Evolutionary conservation across 2,113 vertebrate genomes (phyloP).

Genomic region (Boulengeromyrus knoepffleri): DNA sequence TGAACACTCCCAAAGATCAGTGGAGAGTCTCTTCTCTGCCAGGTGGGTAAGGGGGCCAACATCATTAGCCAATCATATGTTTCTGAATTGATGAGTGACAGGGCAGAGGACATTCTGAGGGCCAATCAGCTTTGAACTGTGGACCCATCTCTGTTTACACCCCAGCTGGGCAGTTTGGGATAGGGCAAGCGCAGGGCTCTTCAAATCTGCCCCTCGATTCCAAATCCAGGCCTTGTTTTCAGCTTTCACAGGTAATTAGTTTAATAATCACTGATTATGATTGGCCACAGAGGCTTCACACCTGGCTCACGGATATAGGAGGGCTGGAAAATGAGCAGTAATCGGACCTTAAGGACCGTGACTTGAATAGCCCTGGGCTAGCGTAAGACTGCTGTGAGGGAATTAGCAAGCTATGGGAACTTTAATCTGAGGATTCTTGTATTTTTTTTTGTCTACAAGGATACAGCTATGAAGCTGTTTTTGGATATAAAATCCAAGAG

Average conservation of each 20-base stretch:
- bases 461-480: background rate
- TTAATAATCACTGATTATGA: too few relatives aligned
- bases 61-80: background rate
- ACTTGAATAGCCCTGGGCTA: too few relatives aligned
- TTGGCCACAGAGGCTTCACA: too few relatives aligned
- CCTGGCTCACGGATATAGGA: too few relatives aligned
- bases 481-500: background rate
- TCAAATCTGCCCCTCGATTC: too few relatives aligned
- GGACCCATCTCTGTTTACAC: background rate
- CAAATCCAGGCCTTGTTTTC: too few relatives aligned
- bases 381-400: background rate
- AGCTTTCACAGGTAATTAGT: too few relatives aligned
- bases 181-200: background rate
- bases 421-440: background rate
- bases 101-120: background rate
- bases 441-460: background rate
- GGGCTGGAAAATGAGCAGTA: too few relatives aligned
- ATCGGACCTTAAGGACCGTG: too few relatives aligned
- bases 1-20: slow-evolving; percentile 68
- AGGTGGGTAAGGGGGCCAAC: slow-evolving; percentile 60
- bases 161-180: background rate
- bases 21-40: slow-evolving; percentile 77
- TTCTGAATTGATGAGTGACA: background rate
- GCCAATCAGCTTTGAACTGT: background rate
- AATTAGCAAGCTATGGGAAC: background rate